Evolutionary conservation across 2,888 invertebrate genomes (phyloP).

Genomic region (Listrodromus nycthemerus): DNA sequence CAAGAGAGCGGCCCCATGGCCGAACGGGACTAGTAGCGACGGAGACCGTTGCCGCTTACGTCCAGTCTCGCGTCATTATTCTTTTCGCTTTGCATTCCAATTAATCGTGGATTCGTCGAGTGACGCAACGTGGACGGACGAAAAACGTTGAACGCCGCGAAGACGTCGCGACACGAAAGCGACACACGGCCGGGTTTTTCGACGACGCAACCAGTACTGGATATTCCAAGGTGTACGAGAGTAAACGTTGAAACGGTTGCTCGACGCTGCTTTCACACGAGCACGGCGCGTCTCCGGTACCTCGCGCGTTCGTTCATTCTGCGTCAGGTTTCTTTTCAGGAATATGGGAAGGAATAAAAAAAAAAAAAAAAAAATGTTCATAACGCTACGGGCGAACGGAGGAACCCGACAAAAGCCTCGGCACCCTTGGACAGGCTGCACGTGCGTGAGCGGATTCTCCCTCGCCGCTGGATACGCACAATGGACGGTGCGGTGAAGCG

Average conservation of each 20-base stretch:
- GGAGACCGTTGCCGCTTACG: conserved; percentile 11
- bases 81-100: not conserved
- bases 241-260: too few species aligned
- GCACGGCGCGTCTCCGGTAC: conserved; percentile 25
- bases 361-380: conserved; percentile 60
- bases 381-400: conserved; percentile 17
- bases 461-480: conserved; percentile 53
- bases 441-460: conserved; percentile 71
- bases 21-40: conserved; percentile 22
- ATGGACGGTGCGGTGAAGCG: conserved; percentile 49
- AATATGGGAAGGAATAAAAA: too few species aligned
- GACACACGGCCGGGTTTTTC: not conserved
- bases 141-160: too few species aligned
- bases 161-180: too few species aligned
- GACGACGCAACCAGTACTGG: not conserved
- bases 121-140: too few species aligned
- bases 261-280: conserved; percentile 1
- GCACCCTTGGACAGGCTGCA: conserved; percentile 63
- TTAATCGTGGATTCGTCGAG: not conserved
- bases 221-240: too few species aligned
- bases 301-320: conserved; percentile 70
- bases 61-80: not conserved
- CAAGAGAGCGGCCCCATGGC: not conserved
- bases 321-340: conserved; percentile 79
- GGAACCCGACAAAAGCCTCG: conserved; percentile 65